phyloP scores from a whole-genome alignment of 2,888 invertebrate genomes.

The Brachyptera risi region DNA sequence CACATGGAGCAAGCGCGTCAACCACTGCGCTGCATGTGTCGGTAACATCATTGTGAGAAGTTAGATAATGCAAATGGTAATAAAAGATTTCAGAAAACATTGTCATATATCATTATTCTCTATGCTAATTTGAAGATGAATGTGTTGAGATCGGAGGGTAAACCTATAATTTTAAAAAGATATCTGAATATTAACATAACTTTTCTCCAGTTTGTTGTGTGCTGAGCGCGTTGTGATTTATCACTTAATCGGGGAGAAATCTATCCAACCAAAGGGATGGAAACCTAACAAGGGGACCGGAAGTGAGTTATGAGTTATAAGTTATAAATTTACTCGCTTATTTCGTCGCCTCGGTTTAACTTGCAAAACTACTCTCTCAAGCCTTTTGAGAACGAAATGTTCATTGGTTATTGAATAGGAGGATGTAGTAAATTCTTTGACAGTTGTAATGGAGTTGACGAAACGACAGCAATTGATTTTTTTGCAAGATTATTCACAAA shows the following conservation, averaged over 20 bases:
- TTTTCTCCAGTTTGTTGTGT: constrained; percentile 10
- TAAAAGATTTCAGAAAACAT: constrained; percentile 10
- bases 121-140: constrained; percentile 2
- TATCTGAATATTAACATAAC: constrained; percentile 22
- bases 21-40: too few relatives aligned
- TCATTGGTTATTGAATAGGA: too few relatives aligned
- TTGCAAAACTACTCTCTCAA: too few relatives aligned
- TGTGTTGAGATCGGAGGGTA: background rate
- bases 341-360: too few relatives aligned
- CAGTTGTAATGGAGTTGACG: too few relatives aligned
- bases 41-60: background rate
- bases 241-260: constrained; percentile 24
- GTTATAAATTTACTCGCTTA: background rate
- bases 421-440: too few relatives aligned
- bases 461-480: too few relatives aligned
- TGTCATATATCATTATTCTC: constrained; percentile 1
- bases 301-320: constrained; percentile 29
- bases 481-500: too few relatives aligned
- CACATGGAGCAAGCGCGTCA: too few relatives aligned
- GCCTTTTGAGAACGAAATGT: too few relatives aligned
- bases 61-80: too few relatives aligned
- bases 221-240: constrained; percentile 26
- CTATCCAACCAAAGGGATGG: constrained; percentile 15
- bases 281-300: constrained; percentile 25
- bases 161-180: constrained; percentile 12